Conservation (phyloP, 2,888 invertebrate species). For the Aphrophora alni region DNA sequence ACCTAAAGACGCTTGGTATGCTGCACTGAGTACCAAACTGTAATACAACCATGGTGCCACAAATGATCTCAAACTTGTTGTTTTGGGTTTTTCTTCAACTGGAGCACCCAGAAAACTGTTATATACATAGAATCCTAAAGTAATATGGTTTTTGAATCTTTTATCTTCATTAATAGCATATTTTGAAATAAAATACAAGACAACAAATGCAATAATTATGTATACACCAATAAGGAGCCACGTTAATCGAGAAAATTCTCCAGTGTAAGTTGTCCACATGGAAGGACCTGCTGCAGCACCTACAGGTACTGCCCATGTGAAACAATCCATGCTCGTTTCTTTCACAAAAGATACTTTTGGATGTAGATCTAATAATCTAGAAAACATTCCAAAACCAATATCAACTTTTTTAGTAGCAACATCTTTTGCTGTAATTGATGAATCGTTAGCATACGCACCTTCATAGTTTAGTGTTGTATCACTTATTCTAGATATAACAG, state of each 20-base stretch:
- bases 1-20: conserved; percentile 47
- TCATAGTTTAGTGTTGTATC: conserved; percentile 37
- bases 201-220: conserved; percentile 37
- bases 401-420: conserved; percentile 42
- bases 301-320: conserved; percentile 52
- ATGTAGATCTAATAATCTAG: conserved; percentile 48
- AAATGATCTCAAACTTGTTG: conserved; percentile 45
- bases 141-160: conserved; percentile 21
- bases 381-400: conserved; percentile 51
- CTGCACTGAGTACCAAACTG: conserved; percentile 46
- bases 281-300: conserved; percentile 50
- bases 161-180: conserved; percentile 18
- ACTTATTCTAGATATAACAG: conserved; percentile 39
- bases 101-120: conserved; percentile 45
- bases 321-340: conserved; percentile 51
- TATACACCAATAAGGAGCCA: conserved; percentile 50
- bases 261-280: conserved; percentile 50
- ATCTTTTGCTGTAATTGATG: conserved; percentile 31
- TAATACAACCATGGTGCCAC: conserved; percentile 49
- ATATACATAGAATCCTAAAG: conserved; percentile 34
- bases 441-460: conserved; percentile 32
- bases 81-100: conserved; percentile 44
- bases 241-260: conserved; percentile 47
- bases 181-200: conserved; percentile 17
- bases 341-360: conserved; percentile 46